Conservation (phyloP, 1,140 invertebrate species). For the Platyura marginata region DNA sequence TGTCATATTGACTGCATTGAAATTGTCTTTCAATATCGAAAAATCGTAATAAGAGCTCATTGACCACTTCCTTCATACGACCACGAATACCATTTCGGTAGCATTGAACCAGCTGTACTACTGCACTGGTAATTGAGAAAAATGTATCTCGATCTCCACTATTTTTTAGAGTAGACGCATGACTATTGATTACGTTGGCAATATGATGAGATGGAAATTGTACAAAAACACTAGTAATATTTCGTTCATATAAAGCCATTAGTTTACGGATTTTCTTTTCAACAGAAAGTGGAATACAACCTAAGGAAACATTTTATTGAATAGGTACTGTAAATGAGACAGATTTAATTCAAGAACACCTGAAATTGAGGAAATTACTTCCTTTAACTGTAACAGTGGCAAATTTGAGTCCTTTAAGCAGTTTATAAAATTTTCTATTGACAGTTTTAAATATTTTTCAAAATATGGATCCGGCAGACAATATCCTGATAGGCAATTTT, state of each 20-base stretch:
- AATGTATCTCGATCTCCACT: slow-evolving; percentile 87
- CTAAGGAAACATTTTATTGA: no score
- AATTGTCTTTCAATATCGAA: slow-evolving; percentile 92
- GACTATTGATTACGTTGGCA: slow-evolving; percentile 85
- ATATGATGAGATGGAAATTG: slow-evolving; percentile 98
- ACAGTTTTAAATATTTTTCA: slow-evolving; percentile 53
- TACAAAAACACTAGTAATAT: slow-evolving; percentile 94
- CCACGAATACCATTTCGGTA: slow-evolving; percentile 95
- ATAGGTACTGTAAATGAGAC: no score
- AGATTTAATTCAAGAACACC: no score
- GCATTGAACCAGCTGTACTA: slow-evolving; percentile 85
- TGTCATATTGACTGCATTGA: slow-evolving; percentile 94
- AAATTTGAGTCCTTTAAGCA: slow-evolving; percentile 82
- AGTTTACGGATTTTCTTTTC: slow-evolving; percentile 89
- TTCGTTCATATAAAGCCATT: slow-evolving; percentile 87
- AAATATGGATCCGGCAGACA: slow-evolving; percentile 92
- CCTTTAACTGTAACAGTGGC: slow-evolving; percentile 84
- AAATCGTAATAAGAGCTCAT: slow-evolving; percentile 86
- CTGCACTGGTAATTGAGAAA: slow-evolving; percentile 88
- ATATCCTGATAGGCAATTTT: slow-evolving; percentile 83
- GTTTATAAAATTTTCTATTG: slow-evolving; percentile 88
- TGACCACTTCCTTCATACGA: slow-evolving; percentile 91
- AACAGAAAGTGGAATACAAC: slow-evolving; percentile 77
- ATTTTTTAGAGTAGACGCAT: slow-evolving; percentile 84
- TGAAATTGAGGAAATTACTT: slow-evolving; percentile 89